Percentiles rank a stretch among this genome's conserved stretches.
Evolutionary conservation across 2,888 invertebrate species (phyloP).

Genomic region (Caenorhabditis parvicauda): DNA sequence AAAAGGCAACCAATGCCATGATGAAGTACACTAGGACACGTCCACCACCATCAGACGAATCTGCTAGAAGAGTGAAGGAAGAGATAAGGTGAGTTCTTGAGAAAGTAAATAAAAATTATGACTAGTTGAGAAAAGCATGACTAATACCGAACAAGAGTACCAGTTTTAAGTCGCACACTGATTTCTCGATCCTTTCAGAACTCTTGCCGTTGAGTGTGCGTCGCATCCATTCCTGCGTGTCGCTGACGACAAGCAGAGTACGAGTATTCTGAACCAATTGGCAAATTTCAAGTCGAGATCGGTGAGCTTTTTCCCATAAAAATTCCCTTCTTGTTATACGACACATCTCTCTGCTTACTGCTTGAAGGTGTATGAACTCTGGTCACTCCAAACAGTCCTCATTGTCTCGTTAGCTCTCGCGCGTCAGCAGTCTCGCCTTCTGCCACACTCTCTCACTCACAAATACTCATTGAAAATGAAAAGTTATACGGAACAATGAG

Average conservation of each 20-base stretch:
- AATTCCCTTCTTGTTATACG: constrained; percentile 1
- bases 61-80: constrained; percentile 79
- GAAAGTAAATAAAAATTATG: background rate
- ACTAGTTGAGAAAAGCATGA: no score
- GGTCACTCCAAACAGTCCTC: no score
- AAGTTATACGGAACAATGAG: no score
- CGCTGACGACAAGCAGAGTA: constrained; percentile 32
- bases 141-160: background rate
- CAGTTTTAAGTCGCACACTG: background rate
- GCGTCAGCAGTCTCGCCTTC: no score
- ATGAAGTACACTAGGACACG: constrained; percentile 84
- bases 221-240: constrained; percentile 38
- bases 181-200: constrained; percentile 12
- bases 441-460: no score
- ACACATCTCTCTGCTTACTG: constrained; percentile 4
- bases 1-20: constrained; percentile 83
- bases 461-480: no score
- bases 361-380: no score
- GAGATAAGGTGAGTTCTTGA: constrained; percentile 23
- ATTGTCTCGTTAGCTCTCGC: no score
- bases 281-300: constrained; percentile 38
- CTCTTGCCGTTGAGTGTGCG: constrained; percentile 29
- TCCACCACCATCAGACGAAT: constrained; percentile 83
- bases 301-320: constrained; percentile 53
- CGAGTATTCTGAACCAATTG: constrained; percentile 36